These are phyloP conservation scores for Hyposoter dolosus DNA, from an alignment of 2,888 invertebrate genomes.

Conservation along the genomic window DNA sequence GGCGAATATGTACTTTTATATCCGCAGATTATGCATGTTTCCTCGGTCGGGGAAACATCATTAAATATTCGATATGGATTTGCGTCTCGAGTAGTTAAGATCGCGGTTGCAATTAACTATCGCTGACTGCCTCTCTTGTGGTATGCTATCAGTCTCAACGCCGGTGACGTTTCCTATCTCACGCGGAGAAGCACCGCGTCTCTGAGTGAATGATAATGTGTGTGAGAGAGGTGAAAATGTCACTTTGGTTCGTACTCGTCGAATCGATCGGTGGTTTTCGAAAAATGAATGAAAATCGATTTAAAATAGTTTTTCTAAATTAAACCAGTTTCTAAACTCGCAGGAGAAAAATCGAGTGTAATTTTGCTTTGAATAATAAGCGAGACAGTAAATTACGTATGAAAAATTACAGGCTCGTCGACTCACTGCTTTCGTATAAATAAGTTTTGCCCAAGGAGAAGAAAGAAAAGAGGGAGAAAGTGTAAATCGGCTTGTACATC, in stretches of 20 bases:
- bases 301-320: background rate
- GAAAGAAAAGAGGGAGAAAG: background rate
- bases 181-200: background rate
- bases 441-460: background rate
- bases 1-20: background rate
- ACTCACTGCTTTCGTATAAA: background rate
- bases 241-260: background rate
- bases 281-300: background rate
- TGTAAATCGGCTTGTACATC: background rate
- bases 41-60: background rate
- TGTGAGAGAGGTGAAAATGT: background rate
- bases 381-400: background rate
- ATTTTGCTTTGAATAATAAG: background rate
- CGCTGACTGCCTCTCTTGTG: slow-evolving; percentile 41
- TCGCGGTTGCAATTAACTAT: slow-evolving; percentile 41
- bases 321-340: background rate
- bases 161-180: slow-evolving; percentile 25
- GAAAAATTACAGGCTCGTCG: background rate
- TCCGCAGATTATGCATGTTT: background rate
- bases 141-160: slow-evolving; percentile 45
- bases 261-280: background rate
- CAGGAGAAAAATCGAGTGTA: background rate
- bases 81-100: slow-evolving; percentile 33
- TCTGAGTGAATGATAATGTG: slow-evolving; percentile 15
- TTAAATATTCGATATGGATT: background rate